phyloP scores from a whole-genome alignment of 2,113 vertebrate genomes.

The Gracilinanus agilis region DNA sequence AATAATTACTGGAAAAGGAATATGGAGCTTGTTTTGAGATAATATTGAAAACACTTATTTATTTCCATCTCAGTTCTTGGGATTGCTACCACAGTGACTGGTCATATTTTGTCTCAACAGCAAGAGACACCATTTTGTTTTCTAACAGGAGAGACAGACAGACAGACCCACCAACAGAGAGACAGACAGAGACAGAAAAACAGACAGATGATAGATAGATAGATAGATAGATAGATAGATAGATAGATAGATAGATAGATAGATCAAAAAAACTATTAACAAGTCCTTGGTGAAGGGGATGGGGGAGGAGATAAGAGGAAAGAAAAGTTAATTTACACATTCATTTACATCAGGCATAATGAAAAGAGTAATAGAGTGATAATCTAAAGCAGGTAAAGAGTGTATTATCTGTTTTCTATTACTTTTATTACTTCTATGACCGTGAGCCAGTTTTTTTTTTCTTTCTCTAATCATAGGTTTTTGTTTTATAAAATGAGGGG shows the following conservation, averaged over 20 bases:
- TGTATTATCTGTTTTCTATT: neutral
- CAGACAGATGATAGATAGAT: too few species aligned
- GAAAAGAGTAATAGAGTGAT: neutral
- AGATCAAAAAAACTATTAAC: conserved; percentile 35
- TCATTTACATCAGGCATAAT: neutral
- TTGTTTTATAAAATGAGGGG: neutral
- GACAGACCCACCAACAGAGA: neutral
- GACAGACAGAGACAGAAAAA: too few species aligned
- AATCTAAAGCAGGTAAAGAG: neutral
- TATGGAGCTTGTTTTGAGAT: conserved; percentile 52
- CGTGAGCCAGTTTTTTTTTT: neutral
- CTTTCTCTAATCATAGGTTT: neutral
- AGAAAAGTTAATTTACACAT: neutral
- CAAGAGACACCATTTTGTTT: conserved; percentile 29
- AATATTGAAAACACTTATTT: conserved; percentile 50
- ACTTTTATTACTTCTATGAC: neutral
- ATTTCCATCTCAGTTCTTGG: conserved; percentile 60
- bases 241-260: neutral
- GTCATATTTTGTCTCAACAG: neutral
- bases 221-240: too few species aligned
- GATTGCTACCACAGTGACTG: conserved; percentile 7
- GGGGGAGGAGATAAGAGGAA: neutral
- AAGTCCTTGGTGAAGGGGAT: conserved; percentile 23
- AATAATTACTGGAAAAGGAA: conserved; percentile 73
- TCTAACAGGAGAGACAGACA: neutral